Evolutionary conservation across 2,888 invertebrate species (phyloP).

Genomic region (Entomobrya multifasciata): DNA sequence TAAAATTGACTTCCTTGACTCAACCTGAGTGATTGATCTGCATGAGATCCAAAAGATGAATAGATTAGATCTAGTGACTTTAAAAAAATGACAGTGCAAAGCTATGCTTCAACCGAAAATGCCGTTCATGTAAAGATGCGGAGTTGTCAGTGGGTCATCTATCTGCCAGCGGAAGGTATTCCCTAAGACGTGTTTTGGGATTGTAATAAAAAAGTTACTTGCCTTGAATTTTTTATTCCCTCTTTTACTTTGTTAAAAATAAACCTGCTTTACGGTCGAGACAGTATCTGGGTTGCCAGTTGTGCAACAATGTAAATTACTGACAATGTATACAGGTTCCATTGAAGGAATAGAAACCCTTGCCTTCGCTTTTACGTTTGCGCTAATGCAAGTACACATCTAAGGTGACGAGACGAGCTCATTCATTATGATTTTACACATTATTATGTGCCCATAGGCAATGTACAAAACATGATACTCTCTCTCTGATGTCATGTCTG

Average conservation of each 20-base stretch:
- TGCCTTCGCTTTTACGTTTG: neutral
- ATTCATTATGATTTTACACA: too few species aligned
- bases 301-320: neutral
- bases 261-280: too few species aligned
- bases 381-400: too few species aligned
- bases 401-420: too few species aligned
- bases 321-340: neutral
- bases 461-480: too few species aligned
- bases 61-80: slow-evolving; percentile 12
- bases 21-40: neutral
- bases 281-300: too few species aligned
- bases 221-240: slow-evolving; percentile 40
- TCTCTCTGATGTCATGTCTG: too few species aligned
- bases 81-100: slow-evolving; percentile 8
- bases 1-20: too few species aligned
- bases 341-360: neutral
- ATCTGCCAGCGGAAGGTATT: slow-evolving; percentile 14
- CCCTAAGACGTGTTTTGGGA: slow-evolving; percentile 38
- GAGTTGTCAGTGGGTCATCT: slow-evolving; percentile 60
- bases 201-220: slow-evolving; percentile 32
- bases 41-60: neutral
- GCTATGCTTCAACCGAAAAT: neutral
- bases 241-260: slow-evolving; percentile 17
- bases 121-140: slow-evolving; percentile 6
- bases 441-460: too few species aligned